Evolutionary conservation across 2,888 invertebrate genomes (phyloP).

Genomic region (Lasius fuliginosus): DNA sequence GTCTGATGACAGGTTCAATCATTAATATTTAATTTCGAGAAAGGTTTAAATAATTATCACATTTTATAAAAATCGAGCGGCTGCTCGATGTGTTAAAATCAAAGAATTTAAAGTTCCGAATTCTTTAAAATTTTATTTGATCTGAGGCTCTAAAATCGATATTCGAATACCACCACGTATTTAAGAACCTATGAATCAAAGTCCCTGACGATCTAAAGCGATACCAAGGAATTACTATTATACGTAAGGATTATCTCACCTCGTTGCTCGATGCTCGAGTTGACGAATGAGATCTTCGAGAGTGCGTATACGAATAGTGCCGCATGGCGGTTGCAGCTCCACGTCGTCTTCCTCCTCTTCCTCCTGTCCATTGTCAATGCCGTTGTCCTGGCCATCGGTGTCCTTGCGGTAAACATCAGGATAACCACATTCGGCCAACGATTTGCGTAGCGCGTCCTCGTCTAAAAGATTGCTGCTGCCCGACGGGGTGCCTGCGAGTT

Average conservation of each 20-base stretch:
- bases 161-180: neutral
- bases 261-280: constrained; percentile 90
- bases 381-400: constrained; percentile 89
- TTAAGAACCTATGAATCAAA: neutral
- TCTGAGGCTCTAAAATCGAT: neutral
- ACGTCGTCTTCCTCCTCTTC: constrained; percentile 87
- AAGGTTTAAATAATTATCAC: neutral
- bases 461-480: constrained; percentile 90
- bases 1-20: constrained; percentile 17
- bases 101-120: neutral
- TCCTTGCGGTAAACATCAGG: constrained; percentile 89
- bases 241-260: neutral
- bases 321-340: constrained; percentile 92
- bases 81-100: neutral
- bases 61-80: neutral
- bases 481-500: constrained; percentile 89
- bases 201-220: neutral
- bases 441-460: constrained; percentile 91
- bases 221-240: neutral
- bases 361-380: constrained; percentile 88
- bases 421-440: constrained; percentile 90
- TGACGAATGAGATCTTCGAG: constrained; percentile 96
- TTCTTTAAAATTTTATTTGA: neutral
- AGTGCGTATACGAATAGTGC: constrained; percentile 95
- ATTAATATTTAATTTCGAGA: neutral